These are phyloP conservation scores for Stylophora pistillata DNA, from an alignment of 64 coral and sea anemone species.

Conservation along the genomic window DNA sequence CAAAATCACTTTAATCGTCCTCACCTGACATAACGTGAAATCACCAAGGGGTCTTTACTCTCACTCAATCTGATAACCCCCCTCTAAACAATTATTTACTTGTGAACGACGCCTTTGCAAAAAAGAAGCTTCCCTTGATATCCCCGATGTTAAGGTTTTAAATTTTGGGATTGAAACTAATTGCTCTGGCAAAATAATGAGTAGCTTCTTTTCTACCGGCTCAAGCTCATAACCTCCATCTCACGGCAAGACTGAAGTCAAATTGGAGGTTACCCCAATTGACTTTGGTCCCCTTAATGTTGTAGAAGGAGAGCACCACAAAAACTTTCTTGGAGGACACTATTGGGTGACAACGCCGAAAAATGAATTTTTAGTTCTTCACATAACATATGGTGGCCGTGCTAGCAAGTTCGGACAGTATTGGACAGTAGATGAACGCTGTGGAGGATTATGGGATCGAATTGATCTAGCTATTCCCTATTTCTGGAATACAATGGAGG, in stretches of 20 bases:
- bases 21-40: too few relatives aligned
- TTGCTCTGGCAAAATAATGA: too few relatives aligned
- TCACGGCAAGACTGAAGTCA: slow-evolving; percentile 30
- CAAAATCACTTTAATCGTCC: too few relatives aligned
- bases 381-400: slow-evolving; percentile 1
- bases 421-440: slow-evolving; percentile 4
- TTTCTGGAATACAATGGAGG: background rate
- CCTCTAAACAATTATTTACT: too few relatives aligned
- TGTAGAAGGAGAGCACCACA: background rate
- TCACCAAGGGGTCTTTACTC: too few relatives aligned
- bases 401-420: background rate
- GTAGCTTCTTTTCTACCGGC: too few relatives aligned
- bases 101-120: too few relatives aligned
- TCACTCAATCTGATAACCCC: too few relatives aligned
- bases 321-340: slow-evolving; percentile 11
- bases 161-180: too few relatives aligned
- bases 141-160: too few relatives aligned
- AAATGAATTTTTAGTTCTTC: background rate
- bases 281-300: slow-evolving; percentile 2
- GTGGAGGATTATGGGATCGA: background rate
- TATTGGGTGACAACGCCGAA: slow-evolving; percentile 28
- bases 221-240: background rate
- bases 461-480: background rate
- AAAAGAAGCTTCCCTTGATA: too few relatives aligned
- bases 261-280: background rate